Conservation (phyloP, 1,140 invertebrate genomes). For the Eumaeus atala region DNA sequence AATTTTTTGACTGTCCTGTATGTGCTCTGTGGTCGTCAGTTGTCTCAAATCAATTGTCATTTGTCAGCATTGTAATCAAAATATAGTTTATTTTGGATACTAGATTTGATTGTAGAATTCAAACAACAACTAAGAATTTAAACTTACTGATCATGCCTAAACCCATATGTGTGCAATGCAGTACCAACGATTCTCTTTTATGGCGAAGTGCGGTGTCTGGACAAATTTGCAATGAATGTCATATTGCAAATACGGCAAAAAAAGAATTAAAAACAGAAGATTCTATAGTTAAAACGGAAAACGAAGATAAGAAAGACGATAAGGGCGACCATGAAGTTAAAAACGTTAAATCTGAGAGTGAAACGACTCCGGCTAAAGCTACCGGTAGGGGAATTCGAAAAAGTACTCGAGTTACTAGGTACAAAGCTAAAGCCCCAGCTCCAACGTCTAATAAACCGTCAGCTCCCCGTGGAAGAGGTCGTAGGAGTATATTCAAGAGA, state of each 20-base stretch:
- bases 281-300: constrained; percentile 40
- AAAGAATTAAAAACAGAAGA: constrained; percentile 42
- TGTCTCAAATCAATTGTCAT: no score
- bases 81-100: constrained; percentile 21
- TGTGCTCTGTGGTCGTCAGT: no score
- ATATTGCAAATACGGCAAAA: constrained; percentile 46
- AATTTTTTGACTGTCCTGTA: no score
- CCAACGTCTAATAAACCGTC: constrained; percentile 40
- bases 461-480: constrained; percentile 81
- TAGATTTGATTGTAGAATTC: constrained; percentile 31
- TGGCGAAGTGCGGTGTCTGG: constrained; percentile 66
- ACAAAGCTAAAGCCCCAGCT: constrained; percentile 57
- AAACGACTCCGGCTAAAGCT: constrained; percentile 55
- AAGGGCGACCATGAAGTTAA: constrained; percentile 45
- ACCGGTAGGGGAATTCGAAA: constrained; percentile 62
- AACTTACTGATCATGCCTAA: constrained; percentile 53
- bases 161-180: constrained; percentile 65
- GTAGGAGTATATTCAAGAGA: constrained; percentile 87
- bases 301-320: constrained; percentile 52
- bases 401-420: constrained; percentile 62
- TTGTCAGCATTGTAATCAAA: no score
- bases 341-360: constrained; percentile 43
- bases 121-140: constrained; percentile 12
- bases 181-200: constrained; percentile 57
- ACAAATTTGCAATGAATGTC: constrained; percentile 70